Conservation (phyloP, 2,113 vertebrate species). For the Silurus asotus region DNA sequence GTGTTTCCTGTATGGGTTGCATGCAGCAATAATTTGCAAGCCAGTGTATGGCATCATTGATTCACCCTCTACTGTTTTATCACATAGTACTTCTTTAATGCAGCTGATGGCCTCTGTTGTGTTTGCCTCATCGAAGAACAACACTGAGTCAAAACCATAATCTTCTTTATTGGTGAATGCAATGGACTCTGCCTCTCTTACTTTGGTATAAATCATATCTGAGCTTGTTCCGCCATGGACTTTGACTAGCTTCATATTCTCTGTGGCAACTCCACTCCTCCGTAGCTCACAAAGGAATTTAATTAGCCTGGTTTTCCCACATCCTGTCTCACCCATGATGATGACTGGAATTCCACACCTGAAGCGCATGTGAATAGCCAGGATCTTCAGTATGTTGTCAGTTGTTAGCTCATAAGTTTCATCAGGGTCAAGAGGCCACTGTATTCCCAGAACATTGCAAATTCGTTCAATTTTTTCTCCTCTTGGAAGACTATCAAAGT, state of each 20-base stretch:
- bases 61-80: constrained; percentile 79
- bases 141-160: constrained; percentile 80
- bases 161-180: constrained; percentile 73
- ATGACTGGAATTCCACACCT: constrained; percentile 92
- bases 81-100: constrained; percentile 94
- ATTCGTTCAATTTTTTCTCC: constrained; percentile 81
- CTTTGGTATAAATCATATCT: constrained; percentile 78
- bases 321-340: constrained; percentile 97
- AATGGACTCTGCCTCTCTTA: constrained; percentile 78
- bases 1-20: constrained; percentile 95
- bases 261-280: constrained; percentile 62
- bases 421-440: constrained; percentile 83
- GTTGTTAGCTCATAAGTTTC: constrained; percentile 91
- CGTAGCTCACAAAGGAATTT: constrained; percentile 85
- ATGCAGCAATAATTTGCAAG: constrained; percentile 88
- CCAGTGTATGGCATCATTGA: constrained; percentile 70
- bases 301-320: constrained; percentile 92
- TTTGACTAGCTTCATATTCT: constrained; percentile 91
- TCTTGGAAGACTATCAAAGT: constrained; percentile 83
- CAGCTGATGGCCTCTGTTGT: constrained; percentile 90
- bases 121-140: constrained; percentile 97
- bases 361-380: constrained; percentile 95
- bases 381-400: constrained; percentile 91
- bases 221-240: constrained; percentile 92
- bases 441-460: constrained; percentile 83